These are phyloP conservation scores for Atta cephalotes DNA, from an alignment of 1,140 invertebrate genomes.

Conservation along the genomic window DNA sequence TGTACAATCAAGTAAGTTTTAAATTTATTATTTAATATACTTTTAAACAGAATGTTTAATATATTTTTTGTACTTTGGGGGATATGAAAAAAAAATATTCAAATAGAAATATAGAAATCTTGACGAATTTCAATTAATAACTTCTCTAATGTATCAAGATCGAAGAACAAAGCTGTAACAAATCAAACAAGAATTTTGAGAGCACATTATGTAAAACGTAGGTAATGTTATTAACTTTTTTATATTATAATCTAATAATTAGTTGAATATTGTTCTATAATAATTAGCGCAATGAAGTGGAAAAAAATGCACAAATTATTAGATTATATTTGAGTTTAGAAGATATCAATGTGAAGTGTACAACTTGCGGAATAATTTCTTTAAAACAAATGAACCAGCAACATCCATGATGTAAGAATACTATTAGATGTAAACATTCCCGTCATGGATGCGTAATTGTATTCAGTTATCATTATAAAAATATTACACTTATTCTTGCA, in stretches of 20 bases:
- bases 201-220: background rate
- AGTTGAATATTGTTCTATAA: background rate
- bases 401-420: background rate
- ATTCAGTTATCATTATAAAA: no score
- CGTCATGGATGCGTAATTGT: no score
- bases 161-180: background rate
- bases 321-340: background rate
- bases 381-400: background rate
- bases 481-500: no score
- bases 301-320: background rate
- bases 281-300: background rate
- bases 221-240: background rate
- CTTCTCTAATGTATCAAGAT: background rate
- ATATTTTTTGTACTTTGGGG: background rate
- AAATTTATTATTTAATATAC: slow-evolving; percentile 21
- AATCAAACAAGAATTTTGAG: background rate
- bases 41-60: background rate
- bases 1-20: slow-evolving; percentile 89
- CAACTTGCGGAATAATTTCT: background rate
- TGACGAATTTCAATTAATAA: background rate
- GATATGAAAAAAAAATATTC: no score
- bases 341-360: background rate
- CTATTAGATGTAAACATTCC: no score
- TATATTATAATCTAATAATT: slow-evolving; percentile 7
- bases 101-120: background rate